Evolutionary conservation across 2,113 vertebrate genomes (phyloP).

Genomic region (Ondatra zibethicus): DNA sequence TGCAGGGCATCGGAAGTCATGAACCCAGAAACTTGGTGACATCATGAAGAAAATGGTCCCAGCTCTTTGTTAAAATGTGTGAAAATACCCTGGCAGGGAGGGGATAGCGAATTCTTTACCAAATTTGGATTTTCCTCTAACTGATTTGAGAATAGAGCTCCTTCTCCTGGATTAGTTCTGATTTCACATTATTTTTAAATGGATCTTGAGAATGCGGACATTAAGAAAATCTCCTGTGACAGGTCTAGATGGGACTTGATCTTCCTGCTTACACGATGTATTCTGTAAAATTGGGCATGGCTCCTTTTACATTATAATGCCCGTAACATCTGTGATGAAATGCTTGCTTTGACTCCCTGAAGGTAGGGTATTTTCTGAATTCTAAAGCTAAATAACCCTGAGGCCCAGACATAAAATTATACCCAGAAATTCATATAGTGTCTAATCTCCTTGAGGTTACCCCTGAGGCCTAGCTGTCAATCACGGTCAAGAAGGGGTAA

Average conservation of each 20-base stretch:
- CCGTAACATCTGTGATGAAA: conserved; percentile 60
- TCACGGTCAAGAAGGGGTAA: conserved; percentile 50
- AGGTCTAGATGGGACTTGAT: not conserved
- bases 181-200: conserved; percentile 40
- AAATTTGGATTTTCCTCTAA: conserved; percentile 70
- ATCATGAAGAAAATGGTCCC: conserved; percentile 65
- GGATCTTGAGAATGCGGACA: no score
- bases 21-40: conserved; percentile 37
- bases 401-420: conserved; percentile 60
- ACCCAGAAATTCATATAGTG: conserved; percentile 62
- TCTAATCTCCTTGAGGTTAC: conserved; percentile 60
- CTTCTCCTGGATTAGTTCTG: not conserved
- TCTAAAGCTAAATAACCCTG: conserved; percentile 65
- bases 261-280: conserved; percentile 30
- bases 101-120: conserved; percentile 54
- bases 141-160: not conserved
- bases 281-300: conserved; percentile 36
- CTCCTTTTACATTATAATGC: not conserved
- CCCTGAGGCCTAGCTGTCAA: conserved; percentile 49
- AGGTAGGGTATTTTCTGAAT: conserved; percentile 67
- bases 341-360: conserved; percentile 31
- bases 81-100: conserved; percentile 55
- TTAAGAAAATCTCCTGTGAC: no score
- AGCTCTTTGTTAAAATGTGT: conserved; percentile 50
- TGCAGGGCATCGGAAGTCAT: conserved; percentile 50